phyloP scores from a whole-genome alignment of 2,113 vertebrate genomes.

The Notechis scutatus region DNA sequence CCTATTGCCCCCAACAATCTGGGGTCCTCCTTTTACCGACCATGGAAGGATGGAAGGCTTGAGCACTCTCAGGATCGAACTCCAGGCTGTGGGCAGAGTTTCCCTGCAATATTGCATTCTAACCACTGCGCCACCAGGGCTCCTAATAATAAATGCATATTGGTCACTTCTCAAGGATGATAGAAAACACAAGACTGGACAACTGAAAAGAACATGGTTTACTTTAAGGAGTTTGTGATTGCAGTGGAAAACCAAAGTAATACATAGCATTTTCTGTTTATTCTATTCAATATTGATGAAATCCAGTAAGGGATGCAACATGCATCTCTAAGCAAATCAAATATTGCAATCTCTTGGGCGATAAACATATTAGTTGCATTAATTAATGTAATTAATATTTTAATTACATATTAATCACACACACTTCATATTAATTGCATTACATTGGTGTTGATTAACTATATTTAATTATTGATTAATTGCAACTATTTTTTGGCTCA shows the following conservation, averaged over 20 bases:
- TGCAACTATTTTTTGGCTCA: background rate
- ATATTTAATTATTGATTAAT: background rate
- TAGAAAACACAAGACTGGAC: background rate
- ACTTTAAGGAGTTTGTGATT: background rate
- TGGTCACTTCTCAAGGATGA: background rate
- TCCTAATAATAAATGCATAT: background rate
- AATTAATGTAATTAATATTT: background rate
- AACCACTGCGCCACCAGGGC: background rate
- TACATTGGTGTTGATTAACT: background rate
- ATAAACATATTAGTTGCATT: background rate
- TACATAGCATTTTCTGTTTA: background rate
- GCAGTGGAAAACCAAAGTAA: background rate
- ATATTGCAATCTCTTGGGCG: background rate
- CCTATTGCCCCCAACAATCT: too few relatives aligned
- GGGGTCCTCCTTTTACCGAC: too few relatives aligned
- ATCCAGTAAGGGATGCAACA: background rate
- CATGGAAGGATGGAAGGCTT: too few relatives aligned
- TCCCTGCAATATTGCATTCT: too few relatives aligned
- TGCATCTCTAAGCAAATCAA: background rate
- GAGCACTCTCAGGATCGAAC: too few relatives aligned
- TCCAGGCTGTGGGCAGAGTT: too few relatives aligned
- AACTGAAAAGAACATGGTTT: background rate
- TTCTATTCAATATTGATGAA: background rate
- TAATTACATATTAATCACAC: background rate
- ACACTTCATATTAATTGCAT: background rate